Conservation (phyloP, 2,113 vertebrate genomes). For the Istiophorus platypterus region DNA sequence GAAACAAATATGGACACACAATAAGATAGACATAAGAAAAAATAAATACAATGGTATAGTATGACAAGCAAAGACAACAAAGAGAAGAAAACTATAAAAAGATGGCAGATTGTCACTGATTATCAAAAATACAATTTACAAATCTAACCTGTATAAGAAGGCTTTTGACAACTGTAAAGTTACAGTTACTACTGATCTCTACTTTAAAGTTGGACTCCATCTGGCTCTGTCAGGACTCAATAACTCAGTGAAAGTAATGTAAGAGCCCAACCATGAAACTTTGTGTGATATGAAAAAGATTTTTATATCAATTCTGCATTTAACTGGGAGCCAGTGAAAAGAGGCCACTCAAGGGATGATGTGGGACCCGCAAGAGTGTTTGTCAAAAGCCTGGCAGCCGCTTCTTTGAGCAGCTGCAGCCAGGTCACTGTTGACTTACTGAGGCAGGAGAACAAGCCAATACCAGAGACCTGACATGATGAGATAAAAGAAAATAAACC, state of each 20-base stretch:
- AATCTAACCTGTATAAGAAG: not conserved
- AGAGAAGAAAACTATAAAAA: not conserved
- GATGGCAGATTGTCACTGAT: not conserved
- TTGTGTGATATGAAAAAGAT: conserved; percentile 24
- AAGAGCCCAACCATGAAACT: not conserved
- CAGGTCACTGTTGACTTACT: conserved; percentile 65
- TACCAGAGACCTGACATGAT: conserved; percentile 66
- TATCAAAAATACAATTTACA: not conserved
- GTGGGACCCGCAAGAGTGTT: conserved; percentile 36
- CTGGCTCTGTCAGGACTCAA: not conserved
- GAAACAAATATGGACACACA: not conserved
- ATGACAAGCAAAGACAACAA: not conserved
- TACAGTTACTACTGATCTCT: not conserved
- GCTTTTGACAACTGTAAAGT: not conserved
- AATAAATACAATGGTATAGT: not conserved
- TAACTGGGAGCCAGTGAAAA: conserved; percentile 36
- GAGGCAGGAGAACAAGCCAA: conserved; percentile 56
- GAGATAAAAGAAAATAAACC: conserved; percentile 66
- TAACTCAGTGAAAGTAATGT: conserved; percentile 10
- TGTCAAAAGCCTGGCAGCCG: conserved; percentile 60
- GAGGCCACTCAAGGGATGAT: conserved; percentile 3
- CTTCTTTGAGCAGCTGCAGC: conserved; percentile 38
- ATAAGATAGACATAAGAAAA: not conserved
- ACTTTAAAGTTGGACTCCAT: conserved; percentile 9
- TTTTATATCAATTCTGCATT: conserved; percentile 44